phyloP scores from a whole-genome alignment of 2,888 invertebrate genomes.

The Ochropleura plecta region DNA sequence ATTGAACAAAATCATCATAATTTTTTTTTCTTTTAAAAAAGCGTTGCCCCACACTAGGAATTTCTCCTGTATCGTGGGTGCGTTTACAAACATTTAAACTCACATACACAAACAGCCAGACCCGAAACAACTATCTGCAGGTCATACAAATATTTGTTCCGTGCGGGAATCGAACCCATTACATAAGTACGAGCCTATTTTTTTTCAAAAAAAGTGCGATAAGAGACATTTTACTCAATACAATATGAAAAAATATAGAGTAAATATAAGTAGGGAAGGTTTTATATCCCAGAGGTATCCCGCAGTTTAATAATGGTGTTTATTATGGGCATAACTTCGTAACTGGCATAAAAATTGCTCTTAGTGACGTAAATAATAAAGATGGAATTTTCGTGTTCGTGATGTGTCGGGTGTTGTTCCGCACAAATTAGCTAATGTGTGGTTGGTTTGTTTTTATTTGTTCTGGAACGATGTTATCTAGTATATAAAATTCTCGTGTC shows the following conservation, averaged over 20 bases:
- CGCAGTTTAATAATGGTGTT: slow-evolving; percentile 57
- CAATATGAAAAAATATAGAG: slow-evolving; percentile 31
- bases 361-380: slow-evolving; percentile 54
- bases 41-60: no score
- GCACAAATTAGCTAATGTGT: slow-evolving; percentile 46
- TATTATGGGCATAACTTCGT: slow-evolving; percentile 58
- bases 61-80: no score
- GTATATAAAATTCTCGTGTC: no score
- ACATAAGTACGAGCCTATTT: no score
- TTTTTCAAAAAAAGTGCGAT: background rate
- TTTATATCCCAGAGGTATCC: slow-evolving; percentile 47
- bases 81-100: no score
- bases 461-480: background rate
- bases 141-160: no score
- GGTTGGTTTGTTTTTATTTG: slow-evolving; percentile 7
- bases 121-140: no score
- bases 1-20: no score
- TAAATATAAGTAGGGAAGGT: slow-evolving; percentile 37
- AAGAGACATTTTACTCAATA: slow-evolving; percentile 19
- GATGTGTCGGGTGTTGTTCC: slow-evolving; percentile 5
- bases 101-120: no score
- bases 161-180: no score
- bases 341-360: slow-evolving; percentile 52
- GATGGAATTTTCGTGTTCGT: slow-evolving; percentile 31
- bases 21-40: no score